phyloP scores from a whole-genome alignment of 2,888 invertebrate species.

The Isotomurus palustris region DNA sequence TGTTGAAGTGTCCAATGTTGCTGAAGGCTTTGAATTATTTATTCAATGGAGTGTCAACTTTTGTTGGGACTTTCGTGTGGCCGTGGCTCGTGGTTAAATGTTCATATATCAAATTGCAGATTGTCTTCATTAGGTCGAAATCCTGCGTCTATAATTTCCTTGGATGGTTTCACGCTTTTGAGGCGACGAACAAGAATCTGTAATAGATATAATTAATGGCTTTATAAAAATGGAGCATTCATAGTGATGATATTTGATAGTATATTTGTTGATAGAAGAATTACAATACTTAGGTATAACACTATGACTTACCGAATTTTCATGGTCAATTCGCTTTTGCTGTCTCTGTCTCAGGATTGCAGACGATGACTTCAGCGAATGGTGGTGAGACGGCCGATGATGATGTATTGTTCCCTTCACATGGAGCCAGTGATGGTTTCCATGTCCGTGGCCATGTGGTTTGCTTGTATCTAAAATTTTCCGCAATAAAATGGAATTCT shows the following conservation, averaged over 20 bases:
- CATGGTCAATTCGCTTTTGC: slow-evolving; percentile 54
- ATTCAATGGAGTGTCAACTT: too few relatives aligned
- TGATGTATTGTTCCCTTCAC: slow-evolving; percentile 7
- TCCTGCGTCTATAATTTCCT: slow-evolving; percentile 35
- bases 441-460: slow-evolving; percentile 19
- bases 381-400: slow-evolving; percentile 31
- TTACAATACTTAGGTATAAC: too few relatives aligned
- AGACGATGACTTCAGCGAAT: slow-evolving; percentile 49
- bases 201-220: neutral
- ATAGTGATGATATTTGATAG: neutral
- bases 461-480: slow-evolving; percentile 51
- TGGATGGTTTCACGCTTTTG: slow-evolving; percentile 35
- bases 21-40: too few relatives aligned
- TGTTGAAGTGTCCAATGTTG: too few relatives aligned
- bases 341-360: slow-evolving; percentile 54
- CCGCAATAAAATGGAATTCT: slow-evolving; percentile 52
- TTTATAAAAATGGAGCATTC: neutral
- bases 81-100: too few relatives aligned
- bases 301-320: slow-evolving; percentile 54
- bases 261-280: neutral
- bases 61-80: too few relatives aligned
- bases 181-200: slow-evolving; percentile 35
- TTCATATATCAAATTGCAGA: too few relatives aligned
- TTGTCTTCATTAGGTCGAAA: too few relatives aligned
- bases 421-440: slow-evolving; percentile 1